Percentiles rank a stretch among this genome's conserved stretches.
Conservation (phyloP, 92 coral and sea anemone species). For the Heteractis magnifica region DNA sequence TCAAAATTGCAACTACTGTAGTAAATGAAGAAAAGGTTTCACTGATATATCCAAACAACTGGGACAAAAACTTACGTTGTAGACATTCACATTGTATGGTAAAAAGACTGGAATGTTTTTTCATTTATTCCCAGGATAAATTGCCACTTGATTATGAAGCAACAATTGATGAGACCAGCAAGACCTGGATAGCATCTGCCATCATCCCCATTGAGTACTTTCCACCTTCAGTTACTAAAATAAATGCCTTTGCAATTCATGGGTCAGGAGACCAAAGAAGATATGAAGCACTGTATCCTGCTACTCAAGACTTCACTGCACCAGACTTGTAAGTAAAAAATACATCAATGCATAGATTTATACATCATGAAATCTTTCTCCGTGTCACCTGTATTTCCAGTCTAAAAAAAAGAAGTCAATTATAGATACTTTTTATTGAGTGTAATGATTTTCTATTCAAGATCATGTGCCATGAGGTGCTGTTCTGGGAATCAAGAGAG, state of each 20-base stretch:
- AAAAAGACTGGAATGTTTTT: background rate
- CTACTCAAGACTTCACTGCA: slow-evolving; percentile 55
- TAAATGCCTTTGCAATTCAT: slow-evolving; percentile 96
- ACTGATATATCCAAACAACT: too few relatives aligned
- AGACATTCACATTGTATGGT: too few relatives aligned
- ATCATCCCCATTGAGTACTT: slow-evolving; percentile 78
- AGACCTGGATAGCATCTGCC: slow-evolving; percentile 84
- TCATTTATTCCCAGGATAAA: slow-evolving; percentile 57
- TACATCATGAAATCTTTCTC: too few relatives aligned
- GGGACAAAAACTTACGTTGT: too few relatives aligned
- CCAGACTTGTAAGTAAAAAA: slow-evolving; percentile 88
- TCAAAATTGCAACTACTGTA: too few relatives aligned
- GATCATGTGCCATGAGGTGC: too few relatives aligned
- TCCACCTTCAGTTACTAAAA: slow-evolving; percentile 76
- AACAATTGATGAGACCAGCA: slow-evolving; percentile 35
- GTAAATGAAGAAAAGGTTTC: too few relatives aligned
- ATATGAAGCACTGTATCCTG: slow-evolving; percentile 91
- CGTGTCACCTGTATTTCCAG: too few relatives aligned
- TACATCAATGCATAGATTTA: background rate
- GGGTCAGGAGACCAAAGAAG: slow-evolving; percentile 76
- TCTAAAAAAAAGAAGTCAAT: too few relatives aligned
- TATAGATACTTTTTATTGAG: too few relatives aligned
- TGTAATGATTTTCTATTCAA: too few relatives aligned
- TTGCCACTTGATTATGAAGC: slow-evolving; percentile 65
- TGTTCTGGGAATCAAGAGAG: too few relatives aligned